A percentile compares a stretch with the other conserved stretches of the same genome.
Evolutionary conservation across 2,888 invertebrate species (phyloP).

Genomic region (Achlya flavicornis): DNA sequence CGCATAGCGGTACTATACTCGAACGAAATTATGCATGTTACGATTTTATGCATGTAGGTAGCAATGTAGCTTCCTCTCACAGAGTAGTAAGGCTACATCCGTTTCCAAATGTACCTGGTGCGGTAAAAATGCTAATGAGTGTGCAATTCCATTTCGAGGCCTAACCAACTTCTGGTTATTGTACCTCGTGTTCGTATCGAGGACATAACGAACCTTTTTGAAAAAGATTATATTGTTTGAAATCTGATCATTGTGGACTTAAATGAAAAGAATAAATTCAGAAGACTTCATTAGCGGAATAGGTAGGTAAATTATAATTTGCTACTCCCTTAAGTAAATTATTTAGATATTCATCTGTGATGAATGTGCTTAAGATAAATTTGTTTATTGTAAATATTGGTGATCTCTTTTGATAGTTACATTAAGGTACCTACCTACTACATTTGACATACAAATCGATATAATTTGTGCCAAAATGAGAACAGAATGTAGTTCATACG

Average conservation of each 20-base stretch:
- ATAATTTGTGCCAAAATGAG: neutral
- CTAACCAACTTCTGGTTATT: slow-evolving; percentile 46
- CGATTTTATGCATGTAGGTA: neutral
- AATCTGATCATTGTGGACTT: no score
- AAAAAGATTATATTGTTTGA: no score
- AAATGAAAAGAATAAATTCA: no score
- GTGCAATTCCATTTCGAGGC: slow-evolving; percentile 44
- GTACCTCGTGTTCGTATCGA: slow-evolving; percentile 31
- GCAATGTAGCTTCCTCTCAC: slow-evolving; percentile 33
- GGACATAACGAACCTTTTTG: slow-evolving; percentile 23
- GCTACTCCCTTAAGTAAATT: no score
- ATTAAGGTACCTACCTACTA: neutral
- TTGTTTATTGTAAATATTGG: no score
- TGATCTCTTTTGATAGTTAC: no score
- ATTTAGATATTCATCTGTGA: no score
- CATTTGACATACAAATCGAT: neutral
- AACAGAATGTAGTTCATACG: neutral
- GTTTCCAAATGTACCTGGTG: slow-evolving; percentile 40
- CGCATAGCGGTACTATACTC: slow-evolving; percentile 1
- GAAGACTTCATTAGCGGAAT: no score
- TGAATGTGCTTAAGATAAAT: no score
- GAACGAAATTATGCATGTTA: slow-evolving; percentile 6
- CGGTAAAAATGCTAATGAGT: slow-evolving; percentile 53
- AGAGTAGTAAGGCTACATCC: slow-evolving; percentile 43
- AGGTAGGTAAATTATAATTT: no score